phyloP scores from a whole-genome alignment of 2,113 vertebrate genomes.

The Rhinoptilus africanus region DNA sequence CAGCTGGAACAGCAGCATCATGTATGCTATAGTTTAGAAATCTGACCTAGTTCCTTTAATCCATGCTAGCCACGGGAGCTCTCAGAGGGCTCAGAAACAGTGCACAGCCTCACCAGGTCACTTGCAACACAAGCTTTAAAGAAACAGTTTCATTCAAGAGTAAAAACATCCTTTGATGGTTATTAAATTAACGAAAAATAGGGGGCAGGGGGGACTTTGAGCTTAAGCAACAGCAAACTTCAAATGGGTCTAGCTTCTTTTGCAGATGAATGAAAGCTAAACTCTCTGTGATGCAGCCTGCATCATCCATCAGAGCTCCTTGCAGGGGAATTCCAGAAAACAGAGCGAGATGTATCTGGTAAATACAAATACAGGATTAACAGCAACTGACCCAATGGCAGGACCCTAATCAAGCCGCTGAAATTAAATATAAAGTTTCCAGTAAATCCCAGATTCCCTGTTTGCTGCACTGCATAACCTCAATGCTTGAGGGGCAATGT shows the following conservation, averaged over 20 bases:
- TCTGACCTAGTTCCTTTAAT: constrained; percentile 58
- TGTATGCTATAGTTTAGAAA: constrained; percentile 53
- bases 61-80: neutral
- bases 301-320: neutral
- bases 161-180: constrained; percentile 15
- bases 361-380: constrained; percentile 23
- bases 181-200: constrained; percentile 22
- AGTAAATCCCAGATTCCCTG: neutral
- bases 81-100: constrained; percentile 45
- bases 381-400: neutral
- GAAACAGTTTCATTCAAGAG: constrained; percentile 9
- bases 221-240: neutral
- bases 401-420: neutral
- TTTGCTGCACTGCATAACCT: neutral
- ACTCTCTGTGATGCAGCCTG: neutral
- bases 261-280: neutral
- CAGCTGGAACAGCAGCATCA: constrained; percentile 47
- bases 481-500: neutral
- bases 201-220: neutral
- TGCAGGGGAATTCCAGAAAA: constrained; percentile 8
- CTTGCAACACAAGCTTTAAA: constrained; percentile 28
- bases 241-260: neutral
- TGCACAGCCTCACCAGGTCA: neutral
- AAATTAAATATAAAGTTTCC: neutral
- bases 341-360: neutral